These are phyloP conservation scores for Murina feae DNA, from an alignment of 2,113 vertebrate genomes.

Conservation along the genomic window DNA sequence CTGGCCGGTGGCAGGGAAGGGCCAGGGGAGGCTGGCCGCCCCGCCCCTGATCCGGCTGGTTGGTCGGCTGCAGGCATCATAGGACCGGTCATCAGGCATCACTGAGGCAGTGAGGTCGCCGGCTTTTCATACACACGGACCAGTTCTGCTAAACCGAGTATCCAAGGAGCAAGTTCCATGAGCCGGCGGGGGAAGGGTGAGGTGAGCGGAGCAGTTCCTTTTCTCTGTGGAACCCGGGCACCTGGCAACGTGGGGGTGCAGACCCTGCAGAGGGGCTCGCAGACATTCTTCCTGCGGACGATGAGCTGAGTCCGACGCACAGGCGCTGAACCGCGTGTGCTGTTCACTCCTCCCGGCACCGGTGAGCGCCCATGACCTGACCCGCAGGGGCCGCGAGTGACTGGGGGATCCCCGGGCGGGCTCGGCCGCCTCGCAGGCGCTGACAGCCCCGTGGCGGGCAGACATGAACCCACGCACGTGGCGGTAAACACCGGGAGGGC, in stretches of 20 bases:
- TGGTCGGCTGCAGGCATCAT: too few relatives aligned
- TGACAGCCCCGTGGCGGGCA: too few relatives aligned
- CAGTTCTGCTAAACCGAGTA: not conserved
- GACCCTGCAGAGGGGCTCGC: not conserved
- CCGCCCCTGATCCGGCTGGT: too few relatives aligned
- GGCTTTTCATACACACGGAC: too few relatives aligned
- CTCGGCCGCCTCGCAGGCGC: not conserved
- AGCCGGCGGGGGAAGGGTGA: rapidly evolving
- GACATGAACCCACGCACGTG: rapidly evolving
- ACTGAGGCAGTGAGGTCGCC: too few relatives aligned
- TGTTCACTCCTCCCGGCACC: not conserved
- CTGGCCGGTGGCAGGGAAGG: too few relatives aligned
- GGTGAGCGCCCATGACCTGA: not conserved
- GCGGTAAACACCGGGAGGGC: not conserved
- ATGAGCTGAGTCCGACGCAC: not conserved
- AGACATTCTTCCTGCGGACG: not conserved
- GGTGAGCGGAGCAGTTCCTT: not conserved
- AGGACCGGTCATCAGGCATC: too few relatives aligned
- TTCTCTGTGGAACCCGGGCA: not conserved
- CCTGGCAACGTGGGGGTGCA: not conserved
- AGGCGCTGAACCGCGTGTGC: not conserved
- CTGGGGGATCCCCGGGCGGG: too few relatives aligned
- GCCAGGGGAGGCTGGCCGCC: too few relatives aligned
- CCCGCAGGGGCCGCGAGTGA: not conserved
- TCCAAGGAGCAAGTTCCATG: not conserved